Evolutionary conservation across 2,113 vertebrate species (phyloP).

Genomic region (Oncorhynchus gorbuscha): DNA sequence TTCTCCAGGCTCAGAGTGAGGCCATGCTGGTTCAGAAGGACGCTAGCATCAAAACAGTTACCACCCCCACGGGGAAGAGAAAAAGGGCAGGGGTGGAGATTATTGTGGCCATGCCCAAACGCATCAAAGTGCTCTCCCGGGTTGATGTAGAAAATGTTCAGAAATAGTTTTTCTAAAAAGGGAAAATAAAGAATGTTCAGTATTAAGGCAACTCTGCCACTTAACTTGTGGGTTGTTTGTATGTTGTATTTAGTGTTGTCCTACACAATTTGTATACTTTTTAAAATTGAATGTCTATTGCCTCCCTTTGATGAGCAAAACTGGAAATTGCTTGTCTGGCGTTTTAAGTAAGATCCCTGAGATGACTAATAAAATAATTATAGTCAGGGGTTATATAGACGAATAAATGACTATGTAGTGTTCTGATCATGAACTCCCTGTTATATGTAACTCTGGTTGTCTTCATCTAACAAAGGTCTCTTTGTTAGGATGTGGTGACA

Average conservation of each 20-base stretch:
- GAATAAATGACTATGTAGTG: too few relatives aligned
- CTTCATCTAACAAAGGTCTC: not conserved
- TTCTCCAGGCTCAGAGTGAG: not conserved
- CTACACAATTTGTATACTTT: too few relatives aligned
- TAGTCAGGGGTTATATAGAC: too few relatives aligned
- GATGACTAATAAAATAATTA: too few relatives aligned
- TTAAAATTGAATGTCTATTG: not conserved
- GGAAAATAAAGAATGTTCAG: not conserved
- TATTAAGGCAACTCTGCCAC: too few relatives aligned
- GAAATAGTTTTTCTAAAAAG: not conserved
- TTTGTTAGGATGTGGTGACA: not conserved
- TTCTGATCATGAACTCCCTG: too few relatives aligned
- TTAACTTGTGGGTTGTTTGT: too few relatives aligned
- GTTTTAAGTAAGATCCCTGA: too few relatives aligned
- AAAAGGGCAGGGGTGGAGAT: slow-evolving; percentile 4
- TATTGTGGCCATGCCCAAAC: slow-evolving; percentile 10
- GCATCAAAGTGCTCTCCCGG: not conserved
- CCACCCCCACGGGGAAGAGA: not conserved
- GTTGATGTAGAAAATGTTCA: not conserved
- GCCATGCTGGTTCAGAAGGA: not conserved
- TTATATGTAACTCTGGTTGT: too few relatives aligned
- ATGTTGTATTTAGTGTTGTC: too few relatives aligned
- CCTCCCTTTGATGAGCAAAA: not conserved
- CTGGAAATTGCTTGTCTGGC: too few relatives aligned
- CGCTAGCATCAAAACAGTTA: not conserved